A percentile compares a stretch with the other conserved stretches of the same genome.
These are phyloP conservation scores for Cheilosia soror DNA, from an alignment of 2,888 invertebrate species.

Conservation along the genomic window DNA sequence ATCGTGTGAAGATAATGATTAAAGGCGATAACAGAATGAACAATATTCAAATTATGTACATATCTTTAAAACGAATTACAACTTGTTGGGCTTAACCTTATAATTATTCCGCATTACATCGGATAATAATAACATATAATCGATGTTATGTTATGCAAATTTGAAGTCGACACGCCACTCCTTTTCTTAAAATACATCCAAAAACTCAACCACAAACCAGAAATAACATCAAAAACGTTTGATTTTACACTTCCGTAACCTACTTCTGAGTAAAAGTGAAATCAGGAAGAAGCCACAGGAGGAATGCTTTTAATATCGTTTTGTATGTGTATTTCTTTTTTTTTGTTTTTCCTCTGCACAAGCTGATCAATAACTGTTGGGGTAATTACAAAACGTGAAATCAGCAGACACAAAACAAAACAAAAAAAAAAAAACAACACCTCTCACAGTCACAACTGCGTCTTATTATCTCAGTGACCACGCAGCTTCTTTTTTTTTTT, in stretches of 20 bases:
- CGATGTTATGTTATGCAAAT: conserved; percentile 25
- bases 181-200: neutral
- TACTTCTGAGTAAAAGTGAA: conserved; percentile 68
- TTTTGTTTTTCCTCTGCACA: neutral
- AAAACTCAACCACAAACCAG: conserved; percentile 22
- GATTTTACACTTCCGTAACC: conserved; percentile 62
- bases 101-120: no score
- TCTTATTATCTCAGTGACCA: conserved; percentile 47
- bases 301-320: conserved; percentile 41
- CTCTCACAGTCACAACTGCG: conserved; percentile 7
- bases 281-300: conserved; percentile 66
- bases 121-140: neutral
- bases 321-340: conserved; percentile 39
- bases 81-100: no score
- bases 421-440: conserved; percentile 7
- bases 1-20: no score
- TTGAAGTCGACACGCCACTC: conserved; percentile 12
- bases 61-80: no score
- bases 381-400: conserved; percentile 65
- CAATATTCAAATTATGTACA: no score
- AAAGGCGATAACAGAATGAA: no score
- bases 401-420: conserved; percentile 54
- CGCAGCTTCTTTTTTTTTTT: conserved; percentile 34
- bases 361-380: conserved; percentile 62
- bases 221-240: conserved; percentile 15